A percentile compares a stretch with the other conserved stretches of the same genome.
Conservation (phyloP, 2,113 vertebrate species). For the Charina bottae region DNA sequence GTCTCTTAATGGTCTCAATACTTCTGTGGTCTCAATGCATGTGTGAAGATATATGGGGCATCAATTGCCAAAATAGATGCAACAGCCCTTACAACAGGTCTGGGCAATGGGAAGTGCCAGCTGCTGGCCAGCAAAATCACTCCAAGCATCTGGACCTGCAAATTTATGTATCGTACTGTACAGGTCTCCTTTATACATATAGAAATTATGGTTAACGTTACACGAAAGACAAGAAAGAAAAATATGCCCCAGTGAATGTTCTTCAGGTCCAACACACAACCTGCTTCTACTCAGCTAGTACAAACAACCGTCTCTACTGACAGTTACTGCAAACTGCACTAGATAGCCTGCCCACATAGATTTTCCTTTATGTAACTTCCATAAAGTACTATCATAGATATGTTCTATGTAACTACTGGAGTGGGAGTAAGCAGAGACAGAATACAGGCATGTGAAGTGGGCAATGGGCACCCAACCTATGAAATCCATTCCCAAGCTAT, state of each 20-base stretch:
- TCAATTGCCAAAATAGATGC: background rate
- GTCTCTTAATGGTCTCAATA: background rate
- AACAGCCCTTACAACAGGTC: background rate
- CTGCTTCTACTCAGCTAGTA: background rate
- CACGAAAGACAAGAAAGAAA: background rate
- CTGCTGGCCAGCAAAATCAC: background rate
- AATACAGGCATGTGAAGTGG: too few relatives aligned
- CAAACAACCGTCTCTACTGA: too few relatives aligned
- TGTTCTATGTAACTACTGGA: background rate
- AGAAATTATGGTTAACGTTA: background rate
- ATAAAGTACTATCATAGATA: too few relatives aligned
- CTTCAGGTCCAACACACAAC: background rate
- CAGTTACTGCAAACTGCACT: background rate
- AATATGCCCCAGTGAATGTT: background rate
- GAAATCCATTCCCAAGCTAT: background rate
- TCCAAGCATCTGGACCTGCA: slow-evolving; percentile 34
- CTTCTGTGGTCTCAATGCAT: background rate
- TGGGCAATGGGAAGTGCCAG: too few relatives aligned
- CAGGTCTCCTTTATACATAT: slow-evolving; percentile 29
- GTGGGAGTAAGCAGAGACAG: too few relatives aligned
- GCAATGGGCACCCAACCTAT: background rate
- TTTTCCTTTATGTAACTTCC: background rate
- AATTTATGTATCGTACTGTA: slow-evolving; percentile 17
- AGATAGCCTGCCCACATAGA: background rate
- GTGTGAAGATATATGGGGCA: background rate